Base-by-base conservation (phyloP, 35 echinoderm and acorn worm species). In the Heliocidaris tuberculata region DNA sequence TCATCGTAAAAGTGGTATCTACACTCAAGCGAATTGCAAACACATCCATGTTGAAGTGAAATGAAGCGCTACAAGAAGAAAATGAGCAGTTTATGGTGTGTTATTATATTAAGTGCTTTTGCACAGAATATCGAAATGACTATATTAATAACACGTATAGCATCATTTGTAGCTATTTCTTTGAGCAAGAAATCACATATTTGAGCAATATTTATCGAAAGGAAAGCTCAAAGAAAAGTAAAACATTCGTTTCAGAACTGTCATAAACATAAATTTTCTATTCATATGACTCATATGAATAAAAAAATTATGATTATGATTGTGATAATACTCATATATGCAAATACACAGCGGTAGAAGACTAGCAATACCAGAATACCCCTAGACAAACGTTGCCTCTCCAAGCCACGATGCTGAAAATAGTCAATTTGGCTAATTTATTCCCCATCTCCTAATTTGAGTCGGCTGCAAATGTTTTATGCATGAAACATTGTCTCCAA, bases 401-500 rank as follows among this genome's bases (percentile, higher is more conserved):
- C 7, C 21, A n/a, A 78, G 65, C 65, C 65, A 24, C 65, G 65
- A 78, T 78, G 65, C 17, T 19, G 27, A 78, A 71, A 19, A 78
- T 78, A 27, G 65, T 78, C 65, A 78, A 78, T 78, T 78, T 78
- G 65, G 21, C 65, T 78, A 78, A 78, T 78, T n/a, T 78, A 78
- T 78, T 78, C 65, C 65, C 65, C 19, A 78, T 78, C 65, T 78
- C 27, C 65, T 78, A 78, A 78, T 78, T 78, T 78, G 65, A 78
- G 65, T 78, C 21, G 65, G 21, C 65, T 78, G 65, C 21, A 17
- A 78, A 78, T 78, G 65, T 78, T 78, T 71, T 78, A 78, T 78
- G 65, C 65, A n/a, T 78, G 27, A 27, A 19, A 21, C 65, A 78
- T 78, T 78, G 65, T 78, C 65, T 78, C 65, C 21, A 78, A 78